phyloP scores from a whole-genome alignment of 2,113 vertebrate species.

The Thunnus maccoyii region DNA sequence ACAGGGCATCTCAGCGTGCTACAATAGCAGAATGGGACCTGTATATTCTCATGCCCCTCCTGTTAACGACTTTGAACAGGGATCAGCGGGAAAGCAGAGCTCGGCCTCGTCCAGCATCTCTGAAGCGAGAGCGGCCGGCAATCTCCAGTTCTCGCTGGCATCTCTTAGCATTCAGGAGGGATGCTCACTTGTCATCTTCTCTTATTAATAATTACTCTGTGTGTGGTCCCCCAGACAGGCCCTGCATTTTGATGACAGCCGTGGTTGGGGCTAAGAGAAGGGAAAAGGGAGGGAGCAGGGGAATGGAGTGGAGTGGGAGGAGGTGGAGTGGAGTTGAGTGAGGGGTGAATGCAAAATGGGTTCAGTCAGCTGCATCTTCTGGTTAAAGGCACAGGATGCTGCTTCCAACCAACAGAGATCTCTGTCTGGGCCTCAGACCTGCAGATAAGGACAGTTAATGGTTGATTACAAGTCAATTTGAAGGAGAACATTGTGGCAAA shows the following conservation, averaged over 20 bases:
- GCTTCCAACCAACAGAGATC: slow-evolving; percentile 31
- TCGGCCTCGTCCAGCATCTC: slow-evolving; percentile 36
- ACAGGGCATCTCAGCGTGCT: slow-evolving; percentile 38
- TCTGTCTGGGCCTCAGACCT: slow-evolving; percentile 31
- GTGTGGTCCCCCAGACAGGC: slow-evolving; percentile 78
- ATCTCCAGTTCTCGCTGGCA: slow-evolving; percentile 50
- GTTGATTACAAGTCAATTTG: slow-evolving; percentile 16
- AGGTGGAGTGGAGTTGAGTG: slow-evolving; percentile 61
- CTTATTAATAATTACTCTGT: slow-evolving; percentile 81
- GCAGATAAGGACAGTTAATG: slow-evolving; percentile 35
- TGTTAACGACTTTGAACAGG: slow-evolving; percentile 64
- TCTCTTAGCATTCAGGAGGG: slow-evolving; percentile 77
- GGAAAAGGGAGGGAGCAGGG: slow-evolving; percentile 36
- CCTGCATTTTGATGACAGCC: slow-evolving; percentile 76
- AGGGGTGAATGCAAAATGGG: slow-evolving; percentile 79
- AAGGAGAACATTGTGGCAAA: slow-evolving; percentile 34
- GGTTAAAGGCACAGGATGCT: slow-evolving; percentile 70
- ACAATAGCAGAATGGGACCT: slow-evolving; percentile 51
- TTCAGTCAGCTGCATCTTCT: slow-evolving; percentile 77
- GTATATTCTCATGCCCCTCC: slow-evolving; percentile 46
- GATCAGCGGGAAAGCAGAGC: slow-evolving; percentile 40
- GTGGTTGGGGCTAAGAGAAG: slow-evolving; percentile 49
- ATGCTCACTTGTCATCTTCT: slow-evolving; percentile 80
- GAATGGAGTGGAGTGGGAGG: slow-evolving; percentile 42
- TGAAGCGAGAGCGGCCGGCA: slow-evolving; percentile 18